Conservation (phyloP, 2,797 vertebrate species). For the Decapterus maruadsi region DNA sequence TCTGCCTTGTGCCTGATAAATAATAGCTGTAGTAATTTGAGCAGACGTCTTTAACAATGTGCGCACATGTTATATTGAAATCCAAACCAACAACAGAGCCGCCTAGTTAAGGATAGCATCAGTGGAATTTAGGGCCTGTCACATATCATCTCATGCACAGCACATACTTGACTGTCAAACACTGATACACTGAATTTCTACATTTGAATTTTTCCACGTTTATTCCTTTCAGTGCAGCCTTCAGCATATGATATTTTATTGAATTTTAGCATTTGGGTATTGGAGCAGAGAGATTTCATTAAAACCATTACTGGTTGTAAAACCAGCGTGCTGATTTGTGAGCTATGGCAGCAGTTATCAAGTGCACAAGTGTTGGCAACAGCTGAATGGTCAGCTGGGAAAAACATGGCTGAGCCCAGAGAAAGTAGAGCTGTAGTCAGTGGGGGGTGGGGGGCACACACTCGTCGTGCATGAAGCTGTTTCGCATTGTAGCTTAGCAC, state of each 20-base stretch:
- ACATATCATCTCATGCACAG: constrained; percentile 17
- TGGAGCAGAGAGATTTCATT: constrained; percentile 35
- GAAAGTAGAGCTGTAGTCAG: constrained; percentile 76
- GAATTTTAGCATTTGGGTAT: background rate
- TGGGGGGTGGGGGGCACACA: constrained; percentile 42
- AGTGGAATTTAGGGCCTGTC: constrained; percentile 48
- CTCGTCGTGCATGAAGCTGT: constrained; percentile 45
- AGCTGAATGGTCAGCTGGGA: constrained; percentile 85
- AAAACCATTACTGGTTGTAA: constrained; percentile 77
- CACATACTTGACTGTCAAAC: background rate
- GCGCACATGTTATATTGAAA: constrained; percentile 34
- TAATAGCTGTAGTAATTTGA: constrained; percentile 7
- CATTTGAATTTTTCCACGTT: background rate
- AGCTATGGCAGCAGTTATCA: constrained; percentile 74
- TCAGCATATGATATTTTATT: background rate
- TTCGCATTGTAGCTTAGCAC: constrained; percentile 52
- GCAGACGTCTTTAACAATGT: constrained; percentile 1
- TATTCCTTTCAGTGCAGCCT: background rate
- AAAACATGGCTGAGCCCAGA: constrained; percentile 81
- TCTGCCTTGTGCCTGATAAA: background rate
- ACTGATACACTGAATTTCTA: background rate
- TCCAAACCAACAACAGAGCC: constrained; percentile 14
- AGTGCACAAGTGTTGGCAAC: constrained; percentile 80
- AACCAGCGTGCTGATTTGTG: constrained; percentile 46
- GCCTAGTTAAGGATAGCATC: constrained; percentile 48